A percentile compares a stretch with the other conserved stretches of the same genome.
phyloP scores from a whole-genome alignment of 2,888 invertebrate species.

The Archaeoteleia sp. region DNA sequence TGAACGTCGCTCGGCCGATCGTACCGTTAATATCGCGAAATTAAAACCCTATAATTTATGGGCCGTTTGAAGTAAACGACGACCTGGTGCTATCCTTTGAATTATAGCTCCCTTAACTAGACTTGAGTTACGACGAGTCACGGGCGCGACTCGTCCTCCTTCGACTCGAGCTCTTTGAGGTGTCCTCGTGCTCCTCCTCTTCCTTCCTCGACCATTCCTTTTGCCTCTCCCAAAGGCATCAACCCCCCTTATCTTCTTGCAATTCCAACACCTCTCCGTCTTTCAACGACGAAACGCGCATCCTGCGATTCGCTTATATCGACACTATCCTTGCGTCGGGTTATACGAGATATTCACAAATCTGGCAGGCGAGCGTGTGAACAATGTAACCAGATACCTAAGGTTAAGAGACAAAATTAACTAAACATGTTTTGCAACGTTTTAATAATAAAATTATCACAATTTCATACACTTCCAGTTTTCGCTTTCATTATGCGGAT shows the following conservation, averaged over 20 bases:
- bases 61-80: conserved; percentile 71
- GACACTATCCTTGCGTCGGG: too few species aligned
- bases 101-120: conserved; percentile 74
- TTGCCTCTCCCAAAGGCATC: conserved; percentile 28
- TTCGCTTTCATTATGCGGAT: too few species aligned
- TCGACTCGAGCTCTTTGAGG: conserved; percentile 59
- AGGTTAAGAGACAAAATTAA: too few species aligned
- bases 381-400: too few species aligned
- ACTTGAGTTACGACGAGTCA: conserved; percentile 73
- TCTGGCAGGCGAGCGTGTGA: too few species aligned
- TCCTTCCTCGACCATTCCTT: conserved; percentile 40
- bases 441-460: too few species aligned
- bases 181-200: conserved; percentile 50
- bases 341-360: too few species aligned
- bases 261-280: neutral
- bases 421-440: too few species aligned
- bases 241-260: conserved; percentile 22
- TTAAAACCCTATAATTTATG: conserved; percentile 73
- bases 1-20: conserved; percentile 56
- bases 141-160: conserved; percentile 61
- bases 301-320: neutral
- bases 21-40: conserved; percentile 72
- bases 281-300: conserved; percentile 7
- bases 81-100: conserved; percentile 72
- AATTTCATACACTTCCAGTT: too few species aligned